Evolutionary conservation across 1,140 invertebrate genomes (phyloP), one percentile per base, ranked within the genome.

Genomic region (Euschistus heros): DNA sequence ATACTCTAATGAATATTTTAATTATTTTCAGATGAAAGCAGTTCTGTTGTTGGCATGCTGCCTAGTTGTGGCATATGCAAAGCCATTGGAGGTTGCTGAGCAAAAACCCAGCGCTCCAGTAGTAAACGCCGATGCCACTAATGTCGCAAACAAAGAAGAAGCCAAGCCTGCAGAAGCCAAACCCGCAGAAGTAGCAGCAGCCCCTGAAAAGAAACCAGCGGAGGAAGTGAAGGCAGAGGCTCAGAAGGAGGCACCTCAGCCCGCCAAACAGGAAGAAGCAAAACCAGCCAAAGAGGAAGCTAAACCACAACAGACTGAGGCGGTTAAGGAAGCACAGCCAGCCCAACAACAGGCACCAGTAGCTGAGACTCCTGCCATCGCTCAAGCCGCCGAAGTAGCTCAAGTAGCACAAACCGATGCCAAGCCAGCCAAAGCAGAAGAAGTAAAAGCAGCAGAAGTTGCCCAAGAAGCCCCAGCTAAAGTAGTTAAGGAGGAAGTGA

Each of bases 321-420:
- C 59, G 5, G 59, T 15, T 4, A 44, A 61, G 30, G 59, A 26
- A 14, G 42, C 30, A 8, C n/a, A 20, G 3, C 54, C 54, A 3
- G 20, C 30, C 10, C 14, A 14, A 26, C 26, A 17, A 7, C 26
- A 17, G 18, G 26, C 17, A 18, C 5, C 26, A 13, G 6, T 30
- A 20, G 30, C 59, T n/a, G 17, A 18, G 17, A 13, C n/a, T 18
- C n/a, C 17, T 14, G 59, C n/a, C 2, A 1, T 24, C 10, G 17
- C 37, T 8, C 2, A 61, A 5, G 30, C 27, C 3, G 68, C 71
- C 46, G 57, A 60, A 3, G 71, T 69, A 33, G 70, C 72, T 22
- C 74, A 75, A 26, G 68, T 75, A 63, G 73, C 75, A 66, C 73
- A 75, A 61, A 71, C 74, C 14, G 74, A 77, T 22, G 64, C 42